Percentiles rank a stretch among this genome's conserved stretches.
phyloP scores from a whole-genome alignment of 2,797 vertebrate genomes.

The Lepilemur septentrionalis region DNA sequence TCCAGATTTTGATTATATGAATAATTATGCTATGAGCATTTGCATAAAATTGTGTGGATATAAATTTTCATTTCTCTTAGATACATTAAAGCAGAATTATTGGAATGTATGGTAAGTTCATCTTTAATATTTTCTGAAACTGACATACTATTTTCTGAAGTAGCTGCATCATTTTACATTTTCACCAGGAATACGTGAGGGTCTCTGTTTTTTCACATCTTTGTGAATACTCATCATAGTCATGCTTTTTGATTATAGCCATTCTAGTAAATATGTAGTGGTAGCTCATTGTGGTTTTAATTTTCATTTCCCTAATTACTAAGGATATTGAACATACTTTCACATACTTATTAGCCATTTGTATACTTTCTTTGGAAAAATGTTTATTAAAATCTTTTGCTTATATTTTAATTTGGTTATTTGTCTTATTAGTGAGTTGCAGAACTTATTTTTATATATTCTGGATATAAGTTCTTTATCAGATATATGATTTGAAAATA shows the following conservation, averaged over 20 bases:
- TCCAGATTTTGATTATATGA: not conserved
- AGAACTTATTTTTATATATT: not conserved
- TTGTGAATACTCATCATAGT: not conserved
- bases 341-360: not conserved
- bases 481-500: not conserved
- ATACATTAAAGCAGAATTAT: not conserved
- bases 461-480: not conserved
- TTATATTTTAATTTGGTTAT: not conserved
- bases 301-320: not conserved
- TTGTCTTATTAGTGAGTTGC: not conserved
- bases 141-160: not conserved
- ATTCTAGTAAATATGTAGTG: not conserved
- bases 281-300: not conserved
- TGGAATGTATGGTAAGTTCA: not conserved
- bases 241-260: not conserved
- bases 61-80: not conserved
- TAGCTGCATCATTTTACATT: not conserved
- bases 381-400: not conserved
- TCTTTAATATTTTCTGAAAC: not conserved
- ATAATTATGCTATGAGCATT: not conserved
- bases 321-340: not conserved
- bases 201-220: not conserved
- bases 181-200: not conserved
- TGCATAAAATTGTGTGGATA: not conserved
- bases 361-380: not conserved